Conservation (phyloP, 1,140 invertebrate species). For the Chlorops oryzae region DNA sequence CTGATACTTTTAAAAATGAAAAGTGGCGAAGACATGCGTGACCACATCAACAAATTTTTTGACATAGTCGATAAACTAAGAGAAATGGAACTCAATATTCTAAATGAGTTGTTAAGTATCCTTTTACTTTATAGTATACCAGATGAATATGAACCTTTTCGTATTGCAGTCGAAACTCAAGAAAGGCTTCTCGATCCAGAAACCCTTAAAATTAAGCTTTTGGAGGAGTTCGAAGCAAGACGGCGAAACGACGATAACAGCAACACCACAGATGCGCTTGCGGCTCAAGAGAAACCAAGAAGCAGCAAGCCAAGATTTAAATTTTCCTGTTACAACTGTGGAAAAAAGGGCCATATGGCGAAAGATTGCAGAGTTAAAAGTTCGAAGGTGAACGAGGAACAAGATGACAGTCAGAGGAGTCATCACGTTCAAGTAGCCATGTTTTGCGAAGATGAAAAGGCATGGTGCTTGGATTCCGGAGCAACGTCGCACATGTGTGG, state of each 20-base stretch:
- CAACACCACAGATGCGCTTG: not conserved
- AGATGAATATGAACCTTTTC: slow-evolving; percentile 22
- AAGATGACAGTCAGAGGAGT: not conserved
- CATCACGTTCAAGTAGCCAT: not conserved
- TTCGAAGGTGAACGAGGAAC: not conserved
- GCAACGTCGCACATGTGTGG: slow-evolving; percentile 17
- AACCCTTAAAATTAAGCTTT: slow-evolving; percentile 21
- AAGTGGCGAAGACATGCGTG: slow-evolving; percentile 24
- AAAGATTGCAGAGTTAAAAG: slow-evolving; percentile 5
- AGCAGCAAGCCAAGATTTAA: not conserved
- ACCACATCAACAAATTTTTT: slow-evolving; percentile 26
- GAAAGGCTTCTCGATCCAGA: slow-evolving; percentile 25
- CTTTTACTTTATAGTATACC: slow-evolving; percentile 27
- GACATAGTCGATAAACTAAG: slow-evolving; percentile 27
- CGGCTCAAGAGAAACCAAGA: not conserved
- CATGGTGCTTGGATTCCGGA: slow-evolving; percentile 14
- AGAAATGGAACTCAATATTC: slow-evolving; percentile 22
- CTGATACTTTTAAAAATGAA: slow-evolving; percentile 19
- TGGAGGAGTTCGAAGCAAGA: slow-evolving; percentile 22
- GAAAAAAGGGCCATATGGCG: not conserved
- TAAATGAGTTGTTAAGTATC: slow-evolving; percentile 20
- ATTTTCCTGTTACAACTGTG: not conserved
- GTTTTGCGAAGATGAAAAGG: slow-evolving; percentile 11
- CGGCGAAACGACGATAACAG: not conserved
- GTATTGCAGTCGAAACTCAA: slow-evolving; percentile 24